These are phyloP conservation scores for Coregonus clupeaformis DNA, from an alignment of 2,113 vertebrate genomes.

Conservation along the genomic window DNA sequence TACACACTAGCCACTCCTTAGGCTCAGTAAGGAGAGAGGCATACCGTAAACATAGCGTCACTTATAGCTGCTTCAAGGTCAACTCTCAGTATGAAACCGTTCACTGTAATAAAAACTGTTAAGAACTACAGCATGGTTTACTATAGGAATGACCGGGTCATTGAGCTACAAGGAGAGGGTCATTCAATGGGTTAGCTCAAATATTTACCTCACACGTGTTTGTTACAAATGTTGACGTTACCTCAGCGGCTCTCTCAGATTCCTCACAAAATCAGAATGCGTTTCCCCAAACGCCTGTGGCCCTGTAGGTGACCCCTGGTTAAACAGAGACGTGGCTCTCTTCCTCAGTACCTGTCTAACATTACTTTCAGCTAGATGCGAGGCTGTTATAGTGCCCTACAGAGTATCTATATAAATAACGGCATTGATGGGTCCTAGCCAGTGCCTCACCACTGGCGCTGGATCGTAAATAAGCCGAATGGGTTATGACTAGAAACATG, in stretches of 20 bases:
- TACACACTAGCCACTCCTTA: conserved; percentile 22
- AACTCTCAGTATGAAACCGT: conserved; percentile 2
- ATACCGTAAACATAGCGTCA: conserved; percentile 9
- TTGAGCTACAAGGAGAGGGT: conserved; percentile 21
- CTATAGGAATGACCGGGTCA: background rate
- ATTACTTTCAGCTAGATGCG: background rate
- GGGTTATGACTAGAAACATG: background rate
- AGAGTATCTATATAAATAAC: background rate
- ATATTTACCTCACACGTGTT: conserved; percentile 62
- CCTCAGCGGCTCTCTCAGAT: conserved; percentile 37
- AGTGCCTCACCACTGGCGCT: background rate
- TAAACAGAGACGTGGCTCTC: conserved; percentile 9
- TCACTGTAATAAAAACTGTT: conserved; percentile 41
- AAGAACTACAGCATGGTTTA: conserved; percentile 4
- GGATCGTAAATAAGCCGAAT: background rate
- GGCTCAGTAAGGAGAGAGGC: conserved; percentile 27
- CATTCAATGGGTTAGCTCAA: conserved; percentile 37
- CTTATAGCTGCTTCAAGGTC: conserved; percentile 9
- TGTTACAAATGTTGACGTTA: conserved; percentile 48
- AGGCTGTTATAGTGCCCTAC: background rate
- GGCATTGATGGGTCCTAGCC: background rate
- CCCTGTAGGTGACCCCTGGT: conserved; percentile 36
- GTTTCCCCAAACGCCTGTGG: conserved; percentile 29
- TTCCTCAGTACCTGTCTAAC: background rate
- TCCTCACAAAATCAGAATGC: conserved; percentile 38